Evolutionary conservation across 2,797 vertebrate genomes (phyloP), one percentile per base, ranked within the genome.

Genomic region (Parauchenoglanis ngamensis): DNA sequence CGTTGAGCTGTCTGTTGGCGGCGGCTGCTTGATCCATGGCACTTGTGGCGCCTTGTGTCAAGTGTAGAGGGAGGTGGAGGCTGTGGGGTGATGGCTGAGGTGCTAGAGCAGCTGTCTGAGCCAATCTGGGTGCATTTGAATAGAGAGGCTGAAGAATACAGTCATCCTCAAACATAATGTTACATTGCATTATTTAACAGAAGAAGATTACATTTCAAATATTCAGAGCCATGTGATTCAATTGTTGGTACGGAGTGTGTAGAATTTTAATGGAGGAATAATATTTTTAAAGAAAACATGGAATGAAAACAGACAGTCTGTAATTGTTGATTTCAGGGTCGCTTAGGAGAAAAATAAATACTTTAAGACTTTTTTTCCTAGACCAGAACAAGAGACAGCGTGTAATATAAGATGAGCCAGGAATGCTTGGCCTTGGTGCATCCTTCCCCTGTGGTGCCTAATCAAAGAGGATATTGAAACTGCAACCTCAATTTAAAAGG

Each of bases 71-170:
- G 85, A 84, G 56, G 72, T 73, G 75, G 79, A 81, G 86, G 68
- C 54, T 65, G 83, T 88, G 88, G 90, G 85, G 88, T 92, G 5
- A 86, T 87, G n/a, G 82, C 86, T 94, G 94, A 94, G 91, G 82
- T 91, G 84, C 81, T 85, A 90, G 88, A 94, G 93, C 94, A 95
- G 94, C 93, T 95, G 94, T 92, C 92, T 89, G 87, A 91, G 87
- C 76, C 92, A 92, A 87, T 91, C 92, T 91, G 87, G 77, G 87
- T 67, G 70, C 91, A 82, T 72, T 92, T 92, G 89, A 91, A 93
- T 92, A 92, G 90, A 91, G 92, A 93, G 92, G 91, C 81, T 7
- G 90, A 88, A 82, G 86, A 93, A 76, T 86, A 73, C 73, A 56
- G 46, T 49, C 79, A 52, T 83, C 61, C 44, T 31, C 59, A 87